phyloP scores from a whole-genome alignment of 2,888 invertebrate genomes.

The Drosophila pseudotalamancana region DNA sequence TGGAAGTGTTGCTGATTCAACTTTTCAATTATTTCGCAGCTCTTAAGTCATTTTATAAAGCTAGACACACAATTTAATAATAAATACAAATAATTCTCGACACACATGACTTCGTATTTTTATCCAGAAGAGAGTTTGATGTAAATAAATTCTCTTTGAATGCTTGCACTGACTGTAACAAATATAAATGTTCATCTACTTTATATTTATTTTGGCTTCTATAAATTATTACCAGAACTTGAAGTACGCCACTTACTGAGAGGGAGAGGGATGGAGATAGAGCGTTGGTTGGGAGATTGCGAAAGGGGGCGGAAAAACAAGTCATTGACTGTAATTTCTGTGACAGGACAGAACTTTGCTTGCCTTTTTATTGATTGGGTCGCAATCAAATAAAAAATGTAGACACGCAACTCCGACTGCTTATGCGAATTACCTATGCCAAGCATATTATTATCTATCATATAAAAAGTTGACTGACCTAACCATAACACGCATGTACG shows the following conservation, averaged over 20 bases:
- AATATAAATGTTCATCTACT: not conserved
- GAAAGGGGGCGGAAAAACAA: not conserved
- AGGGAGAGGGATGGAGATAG: not conserved
- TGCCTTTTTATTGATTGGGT: constrained; percentile 32
- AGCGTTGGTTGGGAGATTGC: not conserved
- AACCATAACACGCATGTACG: not conserved
- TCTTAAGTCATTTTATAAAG: not conserved
- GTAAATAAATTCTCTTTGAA: not conserved
- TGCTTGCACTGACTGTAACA: not conserved
- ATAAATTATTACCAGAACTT: not conserved
- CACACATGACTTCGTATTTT: no score
- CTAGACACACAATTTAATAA: not conserved
- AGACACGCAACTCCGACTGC: constrained; percentile 20
- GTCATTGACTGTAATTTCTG: constrained; percentile 14
- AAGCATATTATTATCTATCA: not conserved
- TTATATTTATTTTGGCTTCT: not conserved
- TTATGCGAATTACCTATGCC: not conserved
- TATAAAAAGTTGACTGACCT: not conserved
- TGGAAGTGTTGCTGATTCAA: not conserved
- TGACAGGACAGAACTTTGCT: not conserved
- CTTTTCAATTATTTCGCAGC: constrained; percentile 7
- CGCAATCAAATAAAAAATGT: not conserved
- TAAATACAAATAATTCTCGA: no score
- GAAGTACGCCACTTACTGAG: no score
- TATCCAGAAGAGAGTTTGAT: not conserved